phyloP scores from a whole-genome alignment of 2,888 invertebrate genomes.

The Matsumyia berberina region DNA sequence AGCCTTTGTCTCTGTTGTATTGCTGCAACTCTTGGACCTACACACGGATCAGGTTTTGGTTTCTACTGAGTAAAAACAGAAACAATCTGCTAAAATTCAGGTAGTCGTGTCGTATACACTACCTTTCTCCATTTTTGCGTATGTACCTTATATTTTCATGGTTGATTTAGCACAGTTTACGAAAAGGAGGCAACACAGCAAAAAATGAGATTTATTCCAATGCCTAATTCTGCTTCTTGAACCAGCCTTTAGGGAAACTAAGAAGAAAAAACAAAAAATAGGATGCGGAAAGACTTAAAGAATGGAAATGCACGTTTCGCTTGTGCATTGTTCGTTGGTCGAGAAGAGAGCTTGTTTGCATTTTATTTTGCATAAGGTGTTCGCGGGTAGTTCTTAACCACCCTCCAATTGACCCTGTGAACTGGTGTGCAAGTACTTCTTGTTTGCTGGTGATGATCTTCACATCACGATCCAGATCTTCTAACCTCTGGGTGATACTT shows the following conservation, averaged over 20 bases:
- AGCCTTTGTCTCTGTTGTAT: slow-evolving; percentile 61
- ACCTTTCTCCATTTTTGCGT: slow-evolving; percentile 75
- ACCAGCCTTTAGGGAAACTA: slow-evolving; percentile 35
- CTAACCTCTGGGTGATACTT: slow-evolving; percentile 45
- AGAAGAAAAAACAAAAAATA: background rate
- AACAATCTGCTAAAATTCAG: slow-evolving; percentile 73
- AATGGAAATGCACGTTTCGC: slow-evolving; percentile 50
- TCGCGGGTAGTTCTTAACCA: slow-evolving; percentile 49
- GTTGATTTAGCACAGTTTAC: slow-evolving; percentile 73
- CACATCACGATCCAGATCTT: slow-evolving; percentile 70
- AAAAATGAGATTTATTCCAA: slow-evolving; percentile 56
- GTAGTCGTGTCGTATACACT: slow-evolving; percentile 59
- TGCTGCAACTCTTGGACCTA: slow-evolving; percentile 59
- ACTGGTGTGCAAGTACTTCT: slow-evolving; percentile 36
- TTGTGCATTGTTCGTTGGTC: slow-evolving; percentile 5
- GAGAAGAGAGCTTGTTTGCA: slow-evolving; percentile 40
- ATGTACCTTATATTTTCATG: slow-evolving; percentile 69
- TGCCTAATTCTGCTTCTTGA: slow-evolving; percentile 56
- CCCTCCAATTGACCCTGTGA: slow-evolving; percentile 63
- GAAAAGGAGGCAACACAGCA: slow-evolving; percentile 31
- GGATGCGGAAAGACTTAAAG: slow-evolving; percentile 42
- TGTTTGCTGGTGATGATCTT: slow-evolving; percentile 35
- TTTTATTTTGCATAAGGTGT: slow-evolving; percentile 41
- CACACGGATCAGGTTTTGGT: slow-evolving; percentile 63
- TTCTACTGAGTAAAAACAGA: slow-evolving; percentile 35